phyloP scores from a whole-genome alignment of 2,113 vertebrate species.

The Silurus glanis region DNA sequence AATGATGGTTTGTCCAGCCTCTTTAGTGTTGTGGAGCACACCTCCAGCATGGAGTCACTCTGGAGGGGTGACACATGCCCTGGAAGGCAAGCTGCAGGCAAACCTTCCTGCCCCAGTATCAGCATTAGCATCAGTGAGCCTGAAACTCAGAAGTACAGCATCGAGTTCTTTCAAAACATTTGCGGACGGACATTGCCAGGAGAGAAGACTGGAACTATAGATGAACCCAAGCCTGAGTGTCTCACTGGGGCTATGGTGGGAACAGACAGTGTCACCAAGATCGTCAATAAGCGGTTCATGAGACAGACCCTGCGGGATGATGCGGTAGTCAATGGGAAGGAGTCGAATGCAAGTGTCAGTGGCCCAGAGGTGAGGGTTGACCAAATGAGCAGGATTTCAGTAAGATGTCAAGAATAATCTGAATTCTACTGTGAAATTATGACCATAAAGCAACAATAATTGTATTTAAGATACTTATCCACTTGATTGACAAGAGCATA shows the following conservation, averaged over 20 bases:
- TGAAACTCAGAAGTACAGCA: conserved; percentile 79
- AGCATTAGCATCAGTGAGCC: conserved; percentile 65
- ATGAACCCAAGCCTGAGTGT: conserved; percentile 78
- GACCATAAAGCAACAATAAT: neutral
- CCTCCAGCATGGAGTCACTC: conserved; percentile 87
- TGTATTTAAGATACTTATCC: neutral
- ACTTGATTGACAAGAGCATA: neutral
- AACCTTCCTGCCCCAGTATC: conserved; percentile 61
- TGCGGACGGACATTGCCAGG: conserved; percentile 72
- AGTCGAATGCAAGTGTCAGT: conserved; percentile 62
- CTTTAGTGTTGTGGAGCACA: conserved; percentile 93
- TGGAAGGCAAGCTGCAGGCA: conserved; percentile 67
- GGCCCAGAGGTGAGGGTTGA: conserved; percentile 74
- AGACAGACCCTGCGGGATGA: conserved; percentile 82
- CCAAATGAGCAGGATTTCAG: neutral
- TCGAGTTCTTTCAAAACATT: conserved; percentile 88
- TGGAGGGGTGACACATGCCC: conserved; percentile 80
- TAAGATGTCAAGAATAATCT: neutral
- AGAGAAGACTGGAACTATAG: conserved; percentile 52
- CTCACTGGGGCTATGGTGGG: conserved; percentile 59
- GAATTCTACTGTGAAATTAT: neutral
- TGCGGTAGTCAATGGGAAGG: conserved; percentile 67
- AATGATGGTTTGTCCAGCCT: conserved; percentile 94
- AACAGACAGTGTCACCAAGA: conserved; percentile 79
- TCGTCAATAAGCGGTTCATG: conserved; percentile 87